phyloP scores from a whole-genome alignment of 2,113 vertebrate genomes.

The Otis tarda region DNA sequence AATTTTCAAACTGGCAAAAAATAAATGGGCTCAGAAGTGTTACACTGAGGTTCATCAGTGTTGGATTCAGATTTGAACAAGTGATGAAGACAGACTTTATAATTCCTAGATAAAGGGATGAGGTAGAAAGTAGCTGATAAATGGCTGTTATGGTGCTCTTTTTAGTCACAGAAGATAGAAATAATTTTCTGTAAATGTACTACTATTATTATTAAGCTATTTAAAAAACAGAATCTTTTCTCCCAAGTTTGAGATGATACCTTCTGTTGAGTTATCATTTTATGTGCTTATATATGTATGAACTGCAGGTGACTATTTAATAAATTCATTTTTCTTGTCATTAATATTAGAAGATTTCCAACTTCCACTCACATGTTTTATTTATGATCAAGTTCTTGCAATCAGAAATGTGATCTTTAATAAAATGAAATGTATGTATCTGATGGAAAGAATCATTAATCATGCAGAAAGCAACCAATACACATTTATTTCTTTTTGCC shows the following conservation, averaged over 20 bases:
- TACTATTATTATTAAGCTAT: conserved; percentile 22
- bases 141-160: neutral
- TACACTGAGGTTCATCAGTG: neutral
- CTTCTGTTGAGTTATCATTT: conserved; percentile 23
- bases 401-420: conserved; percentile 69
- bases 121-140: neutral
- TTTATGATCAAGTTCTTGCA: conserved; percentile 66
- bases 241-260: neutral
- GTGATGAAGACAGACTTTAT: neutral
- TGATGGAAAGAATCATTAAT: conserved; percentile 58
- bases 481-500: conserved; percentile 40
- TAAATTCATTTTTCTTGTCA: conserved; percentile 65
- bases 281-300: conserved; percentile 31
- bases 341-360: conserved; percentile 60
- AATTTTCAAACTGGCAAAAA: neutral
- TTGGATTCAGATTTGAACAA: neutral
- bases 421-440: conserved; percentile 59
- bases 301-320: conserved; percentile 57
- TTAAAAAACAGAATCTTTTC: neutral
- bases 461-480: conserved; percentile 40
- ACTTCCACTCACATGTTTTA: conserved; percentile 52
- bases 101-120: neutral
- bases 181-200: neutral
- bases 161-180: conserved; percentile 4
- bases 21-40: neutral